Conservation (phyloP, 2,888 invertebrate genomes). For the Perizoma flavofasciatum region DNA sequence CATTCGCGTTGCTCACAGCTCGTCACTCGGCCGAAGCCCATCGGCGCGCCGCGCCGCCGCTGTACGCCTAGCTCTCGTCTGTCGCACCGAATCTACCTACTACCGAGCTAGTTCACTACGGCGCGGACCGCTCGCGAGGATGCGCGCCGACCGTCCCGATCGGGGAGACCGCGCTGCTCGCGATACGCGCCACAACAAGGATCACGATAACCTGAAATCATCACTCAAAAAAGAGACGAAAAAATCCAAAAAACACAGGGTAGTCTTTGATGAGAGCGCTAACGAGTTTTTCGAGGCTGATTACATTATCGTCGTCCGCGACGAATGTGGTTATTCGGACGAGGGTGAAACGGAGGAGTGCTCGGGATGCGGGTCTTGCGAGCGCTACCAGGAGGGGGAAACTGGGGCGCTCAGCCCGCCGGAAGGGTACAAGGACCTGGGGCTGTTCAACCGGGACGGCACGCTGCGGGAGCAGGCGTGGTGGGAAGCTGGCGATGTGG, state of each 20-base stretch:
- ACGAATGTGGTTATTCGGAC: slow-evolving; percentile 92
- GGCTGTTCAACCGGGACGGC: slow-evolving; percentile 84
- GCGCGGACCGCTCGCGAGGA: slow-evolving; percentile 70
- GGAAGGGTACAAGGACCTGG: slow-evolving; percentile 95
- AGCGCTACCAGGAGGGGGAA: slow-evolving; percentile 88
- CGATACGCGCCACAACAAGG: slow-evolving; percentile 85
- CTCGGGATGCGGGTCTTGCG: slow-evolving; percentile 81
- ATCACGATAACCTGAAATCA: slow-evolving; percentile 87
- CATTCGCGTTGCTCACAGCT: slow-evolving; percentile 43
- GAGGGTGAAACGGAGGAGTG: slow-evolving; percentile 91
- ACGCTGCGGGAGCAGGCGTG: slow-evolving; percentile 83
- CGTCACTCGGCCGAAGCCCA: slow-evolving; percentile 41
- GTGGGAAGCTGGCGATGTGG: slow-evolving; percentile 84
- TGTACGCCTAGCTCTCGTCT: slow-evolving; percentile 20
- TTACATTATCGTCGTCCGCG: slow-evolving; percentile 94
- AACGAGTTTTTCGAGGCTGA: slow-evolving; percentile 97
- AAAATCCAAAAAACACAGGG: slow-evolving; percentile 89
- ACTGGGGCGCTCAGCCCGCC: slow-evolving; percentile 95
- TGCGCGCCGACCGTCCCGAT: slow-evolving; percentile 77
- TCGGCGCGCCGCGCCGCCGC: slow-evolving; percentile 26
- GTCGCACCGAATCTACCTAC: slow-evolving; percentile 30
- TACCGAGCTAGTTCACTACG: slow-evolving; percentile 50
- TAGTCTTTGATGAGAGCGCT: slow-evolving; percentile 94
- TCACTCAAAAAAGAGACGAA: slow-evolving; percentile 88
- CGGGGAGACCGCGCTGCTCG: slow-evolving; percentile 64